These are phyloP conservation scores for Drosophila lini DNA, from an alignment of 1,140 invertebrate genomes.

Conservation along the genomic window DNA sequence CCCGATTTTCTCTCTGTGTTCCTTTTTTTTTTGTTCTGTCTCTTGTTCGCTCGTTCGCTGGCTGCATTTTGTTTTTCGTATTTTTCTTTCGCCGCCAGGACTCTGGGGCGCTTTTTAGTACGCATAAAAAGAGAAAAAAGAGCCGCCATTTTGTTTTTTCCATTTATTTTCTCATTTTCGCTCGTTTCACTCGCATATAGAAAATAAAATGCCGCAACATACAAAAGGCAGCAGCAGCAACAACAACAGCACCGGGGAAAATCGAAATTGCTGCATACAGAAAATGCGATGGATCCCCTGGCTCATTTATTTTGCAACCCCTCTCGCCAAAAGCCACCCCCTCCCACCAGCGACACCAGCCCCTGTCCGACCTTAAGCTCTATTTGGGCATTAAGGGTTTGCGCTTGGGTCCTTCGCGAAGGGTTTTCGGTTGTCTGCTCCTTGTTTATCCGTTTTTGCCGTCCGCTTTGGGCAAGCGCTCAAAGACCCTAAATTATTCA, in stretches of 20 bases:
- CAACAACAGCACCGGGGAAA: conserved; percentile 35
- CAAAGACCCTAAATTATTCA: conserved; percentile 82
- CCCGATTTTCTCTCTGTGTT: conserved; percentile 24
- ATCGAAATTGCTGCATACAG: conserved; percentile 67
- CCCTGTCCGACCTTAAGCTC: conserved; percentile 69
- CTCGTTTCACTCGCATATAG: conserved; percentile 71
- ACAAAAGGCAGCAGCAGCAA: conserved; percentile 37
- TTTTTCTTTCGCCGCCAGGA: conserved; percentile 67
- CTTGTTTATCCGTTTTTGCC: conserved; percentile 46
- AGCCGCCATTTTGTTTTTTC: conserved; percentile 81
- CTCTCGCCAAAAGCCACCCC: neutral
- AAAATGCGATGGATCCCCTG: conserved; percentile 52
- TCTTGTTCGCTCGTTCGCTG: conserved; percentile 37
- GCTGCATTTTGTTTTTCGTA: conserved; percentile 78
- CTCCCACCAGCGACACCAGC: conserved; percentile 9
- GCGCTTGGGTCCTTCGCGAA: conserved; percentile 53
- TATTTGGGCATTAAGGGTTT: conserved; percentile 80
- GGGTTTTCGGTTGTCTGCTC: conserved; percentile 38
- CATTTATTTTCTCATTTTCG: conserved; percentile 79
- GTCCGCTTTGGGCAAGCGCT: conserved; percentile 56
- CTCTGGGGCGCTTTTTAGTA: conserved; percentile 77
- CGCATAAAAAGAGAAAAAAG: conserved; percentile 78
- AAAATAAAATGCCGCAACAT: conserved; percentile 83
- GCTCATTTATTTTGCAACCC: conserved; percentile 52
- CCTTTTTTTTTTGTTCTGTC: conserved; percentile 19